These are phyloP conservation scores for Steromphala cineraria DNA, from an alignment of 2,888 invertebrate species.

Conservation along the genomic window DNA sequence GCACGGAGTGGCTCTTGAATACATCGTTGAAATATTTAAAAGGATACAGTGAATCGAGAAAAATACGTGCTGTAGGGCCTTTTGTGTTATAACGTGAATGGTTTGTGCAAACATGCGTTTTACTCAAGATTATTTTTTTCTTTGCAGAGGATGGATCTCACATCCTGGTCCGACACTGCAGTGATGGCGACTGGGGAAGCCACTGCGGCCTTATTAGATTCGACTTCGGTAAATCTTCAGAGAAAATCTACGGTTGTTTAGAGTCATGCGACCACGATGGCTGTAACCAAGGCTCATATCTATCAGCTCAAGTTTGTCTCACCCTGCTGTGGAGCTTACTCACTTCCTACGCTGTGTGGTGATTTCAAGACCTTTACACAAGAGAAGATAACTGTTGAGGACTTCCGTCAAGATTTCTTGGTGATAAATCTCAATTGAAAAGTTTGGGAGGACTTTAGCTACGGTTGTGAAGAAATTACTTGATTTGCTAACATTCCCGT, in stretches of 20 bases:
- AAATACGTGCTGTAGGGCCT: too few species aligned
- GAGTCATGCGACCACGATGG: constrained; percentile 70
- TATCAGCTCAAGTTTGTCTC: background rate
- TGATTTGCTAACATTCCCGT: background rate
- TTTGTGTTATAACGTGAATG: too few species aligned
- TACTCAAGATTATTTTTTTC: background rate
- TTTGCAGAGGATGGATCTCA: constrained; percentile 64
- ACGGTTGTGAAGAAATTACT: background rate
- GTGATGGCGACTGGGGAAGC: constrained; percentile 66
- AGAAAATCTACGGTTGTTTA: constrained; percentile 63
- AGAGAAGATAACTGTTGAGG: too few species aligned
- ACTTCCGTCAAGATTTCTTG: too few species aligned
- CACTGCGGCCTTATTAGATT: constrained; percentile 67
- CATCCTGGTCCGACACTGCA: constrained; percentile 69
- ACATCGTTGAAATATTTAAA: too few species aligned
- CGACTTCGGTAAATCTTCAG: constrained; percentile 44
- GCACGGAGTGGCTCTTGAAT: too few species aligned
- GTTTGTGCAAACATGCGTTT: too few species aligned
- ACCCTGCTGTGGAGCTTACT: background rate
- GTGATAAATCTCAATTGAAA: too few species aligned
- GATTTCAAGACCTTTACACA: background rate
- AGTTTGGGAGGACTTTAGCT: background rate
- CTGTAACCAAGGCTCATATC: constrained; percentile 60
- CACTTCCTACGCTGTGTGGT: background rate
- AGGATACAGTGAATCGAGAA: too few species aligned